Base-by-base conservation (phyloP, 2,888 invertebrate species). In the Heliconius ethilla region DNA sequence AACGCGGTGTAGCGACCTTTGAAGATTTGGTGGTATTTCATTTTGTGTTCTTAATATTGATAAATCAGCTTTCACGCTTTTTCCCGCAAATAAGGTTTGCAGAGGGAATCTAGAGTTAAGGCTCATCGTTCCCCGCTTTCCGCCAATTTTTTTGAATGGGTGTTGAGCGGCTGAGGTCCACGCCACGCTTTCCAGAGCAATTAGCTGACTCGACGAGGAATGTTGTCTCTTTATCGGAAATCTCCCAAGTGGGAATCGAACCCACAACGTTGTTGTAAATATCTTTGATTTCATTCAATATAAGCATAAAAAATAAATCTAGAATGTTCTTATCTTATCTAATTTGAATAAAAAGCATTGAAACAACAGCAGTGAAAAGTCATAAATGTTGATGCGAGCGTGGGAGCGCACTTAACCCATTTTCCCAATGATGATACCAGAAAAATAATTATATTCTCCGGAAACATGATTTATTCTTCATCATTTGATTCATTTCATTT, bases 1-100 rank as follows among this genome's bases (percentile, higher is more conserved):
- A 87, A 76, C 76, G 74, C 70, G 59, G 75, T 59, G 74, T 67
- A 76, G 73, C 69, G 70, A 66, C 51, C 45, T 62, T 73, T 37
- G 55, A 73, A 73, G 27, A 66, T 55, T 22, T 37, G 18, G 7
- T 22, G 4, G 51, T 66, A 63, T 40, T 63, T 40, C 7, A 27
- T 74, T 69, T 69, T 45, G 15, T 27, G n/a, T 45, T 69, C 5
- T 11, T 63, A 63, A 0, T 59, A 0, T 4, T 59, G 1, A n/a
- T 59, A 59, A 22, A 55, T n/a, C 18, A 51, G 9, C 51, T 51
- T 9, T 51, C 22, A 51, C 22, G 9, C 22, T 22, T 51, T 51
- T 22, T 22, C 51, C 22, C 22, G 7, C 22, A 51, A 51, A 51
- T 1, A 0, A 22, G 51, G 2, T 7, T 51, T 5, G 51, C 0